Evolutionary conservation across 2,113 vertebrate genomes (phyloP).

Genomic region (Capreolus pygargus): DNA sequence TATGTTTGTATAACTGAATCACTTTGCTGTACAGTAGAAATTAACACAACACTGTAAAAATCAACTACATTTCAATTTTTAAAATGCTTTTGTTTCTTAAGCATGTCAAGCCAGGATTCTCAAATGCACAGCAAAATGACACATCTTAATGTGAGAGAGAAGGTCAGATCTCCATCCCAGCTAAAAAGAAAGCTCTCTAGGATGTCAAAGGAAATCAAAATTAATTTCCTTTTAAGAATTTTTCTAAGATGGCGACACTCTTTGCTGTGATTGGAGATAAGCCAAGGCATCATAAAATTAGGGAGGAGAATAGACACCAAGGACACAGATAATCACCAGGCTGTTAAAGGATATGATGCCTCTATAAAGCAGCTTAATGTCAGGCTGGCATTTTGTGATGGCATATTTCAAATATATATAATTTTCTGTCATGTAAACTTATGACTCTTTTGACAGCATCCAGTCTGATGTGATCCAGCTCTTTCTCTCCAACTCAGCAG

Average conservation of each 20-base stretch:
- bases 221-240: slow-evolving; percentile 38
- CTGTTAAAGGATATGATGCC: slow-evolving; percentile 35
- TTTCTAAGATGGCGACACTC: neutral
- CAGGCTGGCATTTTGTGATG: slow-evolving; percentile 61
- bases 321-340: slow-evolving; percentile 28
- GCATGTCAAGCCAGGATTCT: neutral
- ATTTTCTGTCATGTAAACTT: slow-evolving; percentile 59
- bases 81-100: neutral
- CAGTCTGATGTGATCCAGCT: slow-evolving; percentile 26
- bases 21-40: neutral
- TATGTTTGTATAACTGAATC: neutral
- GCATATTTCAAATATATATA: slow-evolving; percentile 56
- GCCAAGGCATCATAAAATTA: neutral
- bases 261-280: neutral
- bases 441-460: slow-evolving; percentile 53
- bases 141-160: neutral
- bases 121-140: neutral
- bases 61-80: neutral
- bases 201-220: slow-evolving; percentile 25
- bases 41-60: neutral
- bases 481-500: slow-evolving; percentile 33
- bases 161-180: neutral
- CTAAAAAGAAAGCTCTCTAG: neutral
- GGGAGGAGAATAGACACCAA: neutral
- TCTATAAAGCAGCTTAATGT: slow-evolving; percentile 56